Base-by-base conservation (phyloP, 2,888 invertebrate genomes). In the Conomelus anceps region DNA sequence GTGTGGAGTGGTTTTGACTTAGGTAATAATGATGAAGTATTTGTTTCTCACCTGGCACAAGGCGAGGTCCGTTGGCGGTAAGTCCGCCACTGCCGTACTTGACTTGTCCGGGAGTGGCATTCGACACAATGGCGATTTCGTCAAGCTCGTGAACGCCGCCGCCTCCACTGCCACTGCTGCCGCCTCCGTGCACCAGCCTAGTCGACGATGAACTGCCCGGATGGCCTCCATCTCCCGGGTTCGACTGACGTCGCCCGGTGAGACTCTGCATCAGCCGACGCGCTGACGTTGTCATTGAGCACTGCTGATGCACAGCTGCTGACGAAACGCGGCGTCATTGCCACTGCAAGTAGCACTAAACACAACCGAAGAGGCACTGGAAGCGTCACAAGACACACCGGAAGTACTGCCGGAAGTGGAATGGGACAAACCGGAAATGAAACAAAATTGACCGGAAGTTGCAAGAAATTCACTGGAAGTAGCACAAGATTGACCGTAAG, bases 101-200 rank as follows among this genome's bases (percentile, higher is more conserved):
- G 91, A 94, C 94, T 92, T 94, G 94, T 89, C 93, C 94, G 87
- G 94, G 94, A 91, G 94, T 94, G 86, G 94, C 94, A 92, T 94
- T 94, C 91, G 93, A 93, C 91, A 96, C 95, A 91, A 96, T 95
- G 90, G 96, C 95, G 92, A 96, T 96, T 93, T 96, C 96, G 92
- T 95, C 95, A 91, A 95, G 93, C 92, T 96, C 96, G 94, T 95
- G 95, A 90, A 90, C 90, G 88, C 91, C 89, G 87, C 90, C 90
- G 9, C n/a, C 63, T 6, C 63, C n/a, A n/a, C 63, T n/a, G 13
- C 63, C 63, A 0, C 63, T 95, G 94, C 95, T 95, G 90, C 90
- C 90, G 88, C 91, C 89, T 86, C 90, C 90, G 34, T 87, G 87
- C 24, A 90, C 89, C 22, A 89, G 88, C 20, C 89, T 29, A 24